Conservation (phyloP, 2,797 vertebrate genomes). For the Remorina albescens region DNA sequence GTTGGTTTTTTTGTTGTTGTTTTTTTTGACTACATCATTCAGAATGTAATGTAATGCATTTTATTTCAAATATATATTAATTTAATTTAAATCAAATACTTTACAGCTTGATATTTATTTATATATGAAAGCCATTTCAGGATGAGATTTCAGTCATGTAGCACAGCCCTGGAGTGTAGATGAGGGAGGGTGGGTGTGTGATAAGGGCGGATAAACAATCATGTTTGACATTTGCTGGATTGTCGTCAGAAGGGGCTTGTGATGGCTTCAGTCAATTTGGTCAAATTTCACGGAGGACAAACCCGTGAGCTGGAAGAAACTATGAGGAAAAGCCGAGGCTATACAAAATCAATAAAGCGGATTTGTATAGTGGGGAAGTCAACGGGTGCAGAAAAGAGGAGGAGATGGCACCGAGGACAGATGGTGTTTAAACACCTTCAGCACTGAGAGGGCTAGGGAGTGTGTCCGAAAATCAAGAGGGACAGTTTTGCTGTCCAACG, state of each 20-base stretch:
- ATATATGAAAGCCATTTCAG: background rate
- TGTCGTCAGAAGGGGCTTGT: slow-evolving; percentile 10
- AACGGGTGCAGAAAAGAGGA: slow-evolving; percentile 24
- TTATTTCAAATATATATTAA: background rate
- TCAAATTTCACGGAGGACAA: slow-evolving; percentile 27
- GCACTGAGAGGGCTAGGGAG: slow-evolving; percentile 51
- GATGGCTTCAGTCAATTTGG: slow-evolving; percentile 35
- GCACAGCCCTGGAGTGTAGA: background rate
- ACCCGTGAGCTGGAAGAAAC: slow-evolving; percentile 29
- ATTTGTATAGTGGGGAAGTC: slow-evolving; percentile 45
- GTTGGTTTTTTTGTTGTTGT: too few species aligned
- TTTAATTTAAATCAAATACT: background rate
- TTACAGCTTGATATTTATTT: background rate
- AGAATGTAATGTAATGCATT: background rate
- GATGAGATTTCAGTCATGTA: background rate
- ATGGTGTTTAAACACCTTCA: slow-evolving; percentile 70
- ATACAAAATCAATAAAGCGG: slow-evolving; percentile 63
- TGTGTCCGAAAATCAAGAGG: slow-evolving; percentile 56
- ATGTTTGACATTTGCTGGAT: slow-evolving; percentile 45
- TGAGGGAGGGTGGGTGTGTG: background rate
- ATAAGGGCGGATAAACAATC: slow-evolving; percentile 42
- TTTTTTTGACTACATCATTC: too few species aligned
- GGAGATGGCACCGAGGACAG: slow-evolving; percentile 51
- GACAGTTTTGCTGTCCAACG: slow-evolving; percentile 46
- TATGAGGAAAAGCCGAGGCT: slow-evolving; percentile 36